These are phyloP conservation scores for Drosophila rellima DNA, from an alignment of 2,888 invertebrate genomes.

Conservation along the genomic window DNA sequence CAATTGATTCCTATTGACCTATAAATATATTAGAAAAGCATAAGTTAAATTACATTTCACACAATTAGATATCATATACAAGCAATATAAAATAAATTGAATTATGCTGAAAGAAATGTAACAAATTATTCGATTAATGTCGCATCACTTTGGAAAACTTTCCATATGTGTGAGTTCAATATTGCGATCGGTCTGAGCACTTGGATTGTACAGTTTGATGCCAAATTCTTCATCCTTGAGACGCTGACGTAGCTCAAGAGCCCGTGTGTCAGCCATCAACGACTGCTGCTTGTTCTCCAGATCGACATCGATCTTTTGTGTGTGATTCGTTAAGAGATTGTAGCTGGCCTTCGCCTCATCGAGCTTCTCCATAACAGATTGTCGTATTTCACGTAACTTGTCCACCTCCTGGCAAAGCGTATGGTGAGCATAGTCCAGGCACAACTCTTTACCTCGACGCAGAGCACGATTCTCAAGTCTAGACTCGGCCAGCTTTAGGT, in stretches of 20 bases:
- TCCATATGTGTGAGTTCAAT: slow-evolving; percentile 16
- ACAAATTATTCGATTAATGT: neutral
- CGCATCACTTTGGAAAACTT: neutral
- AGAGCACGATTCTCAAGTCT: slow-evolving; percentile 93
- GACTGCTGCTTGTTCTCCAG: slow-evolving; percentile 91
- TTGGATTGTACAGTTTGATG: slow-evolving; percentile 11
- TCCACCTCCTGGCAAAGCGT: slow-evolving; percentile 91
- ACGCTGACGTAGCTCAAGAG: slow-evolving; percentile 84
- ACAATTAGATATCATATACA: neutral
- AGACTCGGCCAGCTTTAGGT: slow-evolving; percentile 94
- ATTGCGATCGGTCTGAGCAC: slow-evolving; percentile 38
- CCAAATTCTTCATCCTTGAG: slow-evolving; percentile 4
- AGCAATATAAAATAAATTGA: neutral
- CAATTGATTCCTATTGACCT: neutral
- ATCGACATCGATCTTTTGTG: slow-evolving; percentile 89
- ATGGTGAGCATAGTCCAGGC: slow-evolving; percentile 90
- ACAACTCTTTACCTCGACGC: slow-evolving; percentile 91
- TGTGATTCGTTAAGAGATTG: slow-evolving; percentile 90
- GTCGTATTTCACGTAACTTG: slow-evolving; percentile 89
- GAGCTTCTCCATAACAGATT: slow-evolving; percentile 89
- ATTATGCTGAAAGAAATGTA: neutral
- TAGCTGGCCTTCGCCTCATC: slow-evolving; percentile 90
- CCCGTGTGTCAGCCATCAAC: slow-evolving; percentile 91
- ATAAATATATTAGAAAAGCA: slow-evolving; percentile 8
- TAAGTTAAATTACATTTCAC: neutral